Base-by-base conservation (phyloP, 2,888 invertebrate species). In the Marasmarcha lunaedactyla region DNA sequence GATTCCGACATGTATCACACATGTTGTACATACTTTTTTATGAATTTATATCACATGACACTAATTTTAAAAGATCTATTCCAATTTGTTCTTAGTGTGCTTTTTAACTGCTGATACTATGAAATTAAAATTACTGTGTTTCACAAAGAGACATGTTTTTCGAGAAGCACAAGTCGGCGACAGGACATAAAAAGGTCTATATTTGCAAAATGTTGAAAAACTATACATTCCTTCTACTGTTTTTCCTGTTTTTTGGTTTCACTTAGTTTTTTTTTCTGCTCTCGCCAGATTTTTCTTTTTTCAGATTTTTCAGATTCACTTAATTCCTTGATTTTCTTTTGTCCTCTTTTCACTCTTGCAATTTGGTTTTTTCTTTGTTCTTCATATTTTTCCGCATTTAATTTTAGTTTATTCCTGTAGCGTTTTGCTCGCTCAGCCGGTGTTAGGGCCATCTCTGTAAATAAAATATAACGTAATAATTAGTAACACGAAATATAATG, bases 21-120 rank as follows among this genome's bases (percentile, higher is more conserved):
- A n/a, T 14, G 15, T 15, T 30, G 40, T 36, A 36, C 39, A 27
- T 42, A 34, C 33, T 30, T 39, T 15, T 25, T 36, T 36, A 36
- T 38, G 36, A 36, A n/a, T 40, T 40, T 36, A 35, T 40, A 36
- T 40, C 36, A 40, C 40, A 40, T 9, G 33, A 35, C 1, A 30
- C 11, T 35, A 35, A n/a, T 36, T 36, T 30, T 15, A 40, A 30
- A 20, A 40, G 33, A 20, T 39, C 35, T 40, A 12, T 39, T 12
- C n/a, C n/a, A n/a, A n/a, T n/a, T 11, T 20, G 20, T 7, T 7
- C 20, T 20, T 34, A 34, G 36, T 36, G 33, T 12, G 9, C 33
- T 33, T 20, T 33, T 33, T 14, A 30, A 36, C 33, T 4, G 36
- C 40, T 20, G 20, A 5, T 20, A 20, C 20, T 20, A 20, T 5